A percentile compares a stretch with the other conserved stretches of the same genome.
phyloP scores from a whole-genome alignment of 2,888 invertebrate genomes.

The Epinotia bilunana region DNA sequence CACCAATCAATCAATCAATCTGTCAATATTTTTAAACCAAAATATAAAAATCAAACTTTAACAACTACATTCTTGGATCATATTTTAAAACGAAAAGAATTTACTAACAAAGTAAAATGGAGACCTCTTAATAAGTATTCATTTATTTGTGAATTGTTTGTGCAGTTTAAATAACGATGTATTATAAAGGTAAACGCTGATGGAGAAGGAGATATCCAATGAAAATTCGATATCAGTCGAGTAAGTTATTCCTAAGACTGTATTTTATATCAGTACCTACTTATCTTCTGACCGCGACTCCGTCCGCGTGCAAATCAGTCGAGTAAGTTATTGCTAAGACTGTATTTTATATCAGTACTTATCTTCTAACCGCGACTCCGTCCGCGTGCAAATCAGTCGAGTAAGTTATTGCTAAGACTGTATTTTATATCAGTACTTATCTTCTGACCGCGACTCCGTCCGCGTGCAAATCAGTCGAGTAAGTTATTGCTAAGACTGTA shows the following conservation, averaged over 20 bases:
- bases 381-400: too few species aligned
- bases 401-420: too few species aligned
- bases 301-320: too few species aligned
- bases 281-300: too few species aligned
- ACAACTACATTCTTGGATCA: background rate
- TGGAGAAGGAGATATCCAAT: conserved; percentile 7
- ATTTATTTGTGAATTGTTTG: conserved; percentile 21
- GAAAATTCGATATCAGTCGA: background rate
- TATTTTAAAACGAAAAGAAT: background rate
- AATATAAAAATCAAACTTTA: conserved; percentile 22
- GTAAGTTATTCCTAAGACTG: background rate
- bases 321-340: too few species aligned
- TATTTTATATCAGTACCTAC: too few species aligned
- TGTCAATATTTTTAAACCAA: conserved; percentile 15
- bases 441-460: too few species aligned
- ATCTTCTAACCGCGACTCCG: too few species aligned
- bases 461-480: too few species aligned
- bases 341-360: too few species aligned
- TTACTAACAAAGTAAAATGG: conserved; percentile 14
- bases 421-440: too few species aligned
- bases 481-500: too few species aligned
- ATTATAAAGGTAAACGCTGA: conserved; percentile 14
- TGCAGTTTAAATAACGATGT: conserved; percentile 25
- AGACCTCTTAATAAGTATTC: background rate
- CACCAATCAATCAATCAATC: conserved; percentile 7